Percentiles rank a stretch among this genome's conserved stretches.
Evolutionary conservation across 2,888 invertebrate species (phyloP).

Genomic region (Phanerotoma sp.): DNA sequence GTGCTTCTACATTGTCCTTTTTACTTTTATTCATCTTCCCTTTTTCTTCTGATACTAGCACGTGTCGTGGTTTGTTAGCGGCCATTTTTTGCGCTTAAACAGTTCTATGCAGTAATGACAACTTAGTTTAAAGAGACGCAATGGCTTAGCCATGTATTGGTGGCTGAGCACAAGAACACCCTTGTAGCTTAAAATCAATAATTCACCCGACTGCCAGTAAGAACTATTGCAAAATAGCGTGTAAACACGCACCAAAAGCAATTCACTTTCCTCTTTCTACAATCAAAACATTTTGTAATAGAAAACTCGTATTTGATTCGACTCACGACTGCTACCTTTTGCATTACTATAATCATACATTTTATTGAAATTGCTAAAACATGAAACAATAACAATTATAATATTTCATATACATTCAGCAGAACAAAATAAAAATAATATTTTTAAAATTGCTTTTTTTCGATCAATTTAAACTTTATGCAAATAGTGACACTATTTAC

Average conservation of each 20-base stretch:
- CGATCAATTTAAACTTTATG: too few species aligned
- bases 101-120: background rate
- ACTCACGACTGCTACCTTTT: background rate
- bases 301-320: background rate
- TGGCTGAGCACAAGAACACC: background rate
- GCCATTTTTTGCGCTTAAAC: constrained; percentile 8
- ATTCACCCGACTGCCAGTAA: background rate
- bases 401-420: too few species aligned
- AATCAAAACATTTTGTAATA: constrained; percentile 3
- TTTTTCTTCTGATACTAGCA: constrained; percentile 7
- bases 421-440: too few species aligned
- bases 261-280: constrained; percentile 17
- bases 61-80: constrained; percentile 26
- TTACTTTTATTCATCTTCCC: background rate
- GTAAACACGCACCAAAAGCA: constrained; percentile 21
- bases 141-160: background rate
- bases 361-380: background rate
- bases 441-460: too few species aligned
- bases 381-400: background rate
- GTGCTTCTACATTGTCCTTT: constrained; percentile 17
- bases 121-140: background rate
- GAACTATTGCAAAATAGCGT: constrained; percentile 24
- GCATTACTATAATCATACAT: too few species aligned
- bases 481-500: too few species aligned
- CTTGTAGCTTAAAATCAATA: constrained; percentile 14